Base-by-base conservation (phyloP, 2,797 vertebrate species). In the Kryptopterus vitreolus region DNA sequence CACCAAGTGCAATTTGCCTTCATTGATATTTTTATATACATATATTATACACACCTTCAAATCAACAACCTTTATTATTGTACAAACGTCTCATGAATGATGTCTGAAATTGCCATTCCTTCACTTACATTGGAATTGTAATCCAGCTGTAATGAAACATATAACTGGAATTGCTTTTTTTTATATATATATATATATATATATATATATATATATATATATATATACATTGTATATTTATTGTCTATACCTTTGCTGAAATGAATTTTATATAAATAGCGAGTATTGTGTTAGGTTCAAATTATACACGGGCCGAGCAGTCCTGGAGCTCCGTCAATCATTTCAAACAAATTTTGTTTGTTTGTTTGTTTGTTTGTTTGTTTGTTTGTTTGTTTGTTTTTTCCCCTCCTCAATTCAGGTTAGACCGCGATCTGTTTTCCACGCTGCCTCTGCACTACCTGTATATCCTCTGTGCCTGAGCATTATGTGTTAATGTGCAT, bases 141-240 rank as follows among this genome's bases (percentile, higher is more conserved):
- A 46, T 81, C 75, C 78, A 73, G 72, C 46, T 78, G 55, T 70
- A 46, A 82, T 59, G 59, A 78, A 80, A 66, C 72, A 43, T 76
- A 83, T 81, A 84, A 86, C 85, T 86, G 85, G 85, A 85, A 85
- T 70, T 78, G 63, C 57, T 50, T 50, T 66, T 50, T 20, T 68
- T 29, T 68, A n/a, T n/a, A n/a, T n/a, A n/a, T n/a, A n/a, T n/a
- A n/a, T n/a, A n/a, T n/a, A n/a, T n/a, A n/a, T n/a, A n/a, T n/a
- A n/a, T n/a, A n/a, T n/a, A n/a, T n/a, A n/a, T 61, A 11, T 58
- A 2, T n/a, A 10, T 12, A 24, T 55, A 7, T 61, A 9, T 20
- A 8, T 6, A n/a, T 35, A 65, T 66, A 78, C 63, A 81, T 55
- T 69, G 72, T 50, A 22, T 84, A 86, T 86, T 86, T 86, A 86